Conservation (phyloP, 2,888 invertebrate species). For the Hypselothyrea guttata region DNA sequence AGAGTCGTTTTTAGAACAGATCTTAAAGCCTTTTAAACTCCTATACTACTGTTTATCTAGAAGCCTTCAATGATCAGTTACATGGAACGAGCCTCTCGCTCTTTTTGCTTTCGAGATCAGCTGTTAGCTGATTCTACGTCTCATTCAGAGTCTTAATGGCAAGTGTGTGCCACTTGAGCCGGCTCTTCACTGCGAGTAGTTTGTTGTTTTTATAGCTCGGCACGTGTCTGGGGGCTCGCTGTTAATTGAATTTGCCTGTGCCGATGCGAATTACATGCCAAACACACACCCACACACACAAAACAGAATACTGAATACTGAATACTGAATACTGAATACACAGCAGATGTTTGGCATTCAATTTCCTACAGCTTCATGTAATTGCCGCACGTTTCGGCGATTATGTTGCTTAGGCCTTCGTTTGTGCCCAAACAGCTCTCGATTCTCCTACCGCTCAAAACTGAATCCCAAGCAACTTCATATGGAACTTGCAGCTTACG, state of each 20-base stretch:
- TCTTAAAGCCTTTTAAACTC: too few relatives aligned
- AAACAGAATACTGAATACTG: slow-evolving; percentile 1
- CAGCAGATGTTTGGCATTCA: slow-evolving; percentile 68
- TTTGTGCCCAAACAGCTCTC: slow-evolving; percentile 14
- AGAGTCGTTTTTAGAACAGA: too few relatives aligned
- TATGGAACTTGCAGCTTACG: slow-evolving; percentile 38
- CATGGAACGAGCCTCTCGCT: too few relatives aligned
- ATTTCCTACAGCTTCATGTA: slow-evolving; percentile 65
- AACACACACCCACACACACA: slow-evolving; percentile 9
- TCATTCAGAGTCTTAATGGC: too few relatives aligned
- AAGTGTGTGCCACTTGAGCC: slow-evolving; percentile 11
- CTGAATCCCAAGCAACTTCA: not conserved
- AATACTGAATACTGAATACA: slow-evolving; percentile 1
- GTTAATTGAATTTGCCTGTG: slow-evolving; percentile 66
- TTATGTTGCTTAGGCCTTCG: slow-evolving; percentile 70
- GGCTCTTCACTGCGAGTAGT: slow-evolving; percentile 35
- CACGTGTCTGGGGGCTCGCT: slow-evolving; percentile 40
- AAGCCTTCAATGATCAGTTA: too few relatives aligned
- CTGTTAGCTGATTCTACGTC: too few relatives aligned
- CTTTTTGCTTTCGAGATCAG: too few relatives aligned
- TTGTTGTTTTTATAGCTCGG: slow-evolving; percentile 53
- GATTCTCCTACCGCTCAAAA: not conserved
- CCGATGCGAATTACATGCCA: slow-evolving; percentile 33
- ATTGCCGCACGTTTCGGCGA: slow-evolving; percentile 74
- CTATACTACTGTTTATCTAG: too few relatives aligned